Base-by-base conservation (phyloP, 2,888 invertebrate genomes). In the Thelaira solivaga region DNA sequence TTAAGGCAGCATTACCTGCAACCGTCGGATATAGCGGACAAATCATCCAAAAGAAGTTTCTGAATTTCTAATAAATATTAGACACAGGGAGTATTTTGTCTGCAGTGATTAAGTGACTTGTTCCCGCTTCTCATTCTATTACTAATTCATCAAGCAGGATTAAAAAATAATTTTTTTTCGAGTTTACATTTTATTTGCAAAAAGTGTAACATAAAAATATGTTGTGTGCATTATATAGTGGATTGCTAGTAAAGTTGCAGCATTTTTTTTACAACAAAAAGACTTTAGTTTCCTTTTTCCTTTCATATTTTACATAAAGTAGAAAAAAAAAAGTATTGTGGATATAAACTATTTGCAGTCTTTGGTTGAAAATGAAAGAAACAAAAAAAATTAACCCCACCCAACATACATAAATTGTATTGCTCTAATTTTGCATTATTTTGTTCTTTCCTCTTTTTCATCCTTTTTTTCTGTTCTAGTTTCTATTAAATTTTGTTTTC, bases 341-440 rank as follows among this genome's bases (percentile, higher is more conserved):
- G 16, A 53, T 45, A 67, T 55, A 55, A 67, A 55, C 24, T 57
- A 36, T 45, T 68, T 47, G 0, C 22, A 68, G 16, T 45, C 67
- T 26, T 47, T 47, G 10, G 8, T 3, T 3, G 7, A 31, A 31
- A 53, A 43, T 1, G 2, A 49, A 26, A 49, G 16, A 4, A 24
- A 20, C 20, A 49, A 18, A 45, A 24, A 22, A n/a, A 2, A 36
- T n/a, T 11, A 41, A 59, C 59, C 39, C 59, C 49, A 49, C 69
- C 59, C 49, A 39, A 31, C 22, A 20, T n/a, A n/a, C n/a, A n/a
- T 41, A 59, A 36, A 26, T 24, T 55, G 45, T 45, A 36, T 47
- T 53, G 72, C 43, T 64, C 72, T 64, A 64, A 64, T 72, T 72
- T 62, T 24, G 34, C 7, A 41, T 11, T 29, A 26, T 45, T 36